phyloP scores from a whole-genome alignment of 2,888 invertebrate species.

The Opisthograptis luteolata region DNA sequence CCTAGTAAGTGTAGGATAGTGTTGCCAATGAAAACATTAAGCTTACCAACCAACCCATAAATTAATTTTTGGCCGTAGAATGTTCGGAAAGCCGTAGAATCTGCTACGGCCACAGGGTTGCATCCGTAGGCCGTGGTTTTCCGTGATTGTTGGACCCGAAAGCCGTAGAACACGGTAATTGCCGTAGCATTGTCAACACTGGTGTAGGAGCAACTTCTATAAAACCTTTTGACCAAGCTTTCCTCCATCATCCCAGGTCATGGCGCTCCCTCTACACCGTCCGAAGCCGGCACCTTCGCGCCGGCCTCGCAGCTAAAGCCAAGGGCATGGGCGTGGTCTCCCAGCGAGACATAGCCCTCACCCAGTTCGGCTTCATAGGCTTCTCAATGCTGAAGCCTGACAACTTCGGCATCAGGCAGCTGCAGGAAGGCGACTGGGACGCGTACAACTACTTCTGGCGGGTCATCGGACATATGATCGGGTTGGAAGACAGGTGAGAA shows the following conservation, averaged over 20 bases:
- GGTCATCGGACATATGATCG: slow-evolving; percentile 91
- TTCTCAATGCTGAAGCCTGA: slow-evolving; percentile 86
- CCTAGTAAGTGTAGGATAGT: too few species aligned
- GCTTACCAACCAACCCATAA: too few species aligned
- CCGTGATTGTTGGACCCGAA: too few species aligned
- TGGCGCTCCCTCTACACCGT: slow-evolving; percentile 88
- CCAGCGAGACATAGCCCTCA: slow-evolving; percentile 93
- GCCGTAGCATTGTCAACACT: too few species aligned
- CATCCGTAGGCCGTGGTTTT: too few species aligned
- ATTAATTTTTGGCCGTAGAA: too few species aligned
- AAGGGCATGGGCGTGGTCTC: slow-evolving; percentile 85
- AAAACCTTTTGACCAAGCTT: too few species aligned
- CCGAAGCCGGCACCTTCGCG: slow-evolving; percentile 86
- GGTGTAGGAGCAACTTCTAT: too few species aligned
- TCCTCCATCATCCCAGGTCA: slow-evolving; percentile 83
- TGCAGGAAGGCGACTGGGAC: slow-evolving; percentile 86
- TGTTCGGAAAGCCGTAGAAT: too few species aligned
- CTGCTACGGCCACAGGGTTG: too few species aligned
- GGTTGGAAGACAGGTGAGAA: slow-evolving; percentile 90
- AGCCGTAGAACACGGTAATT: too few species aligned
- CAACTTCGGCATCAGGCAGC: slow-evolving; percentile 86
- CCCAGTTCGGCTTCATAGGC: slow-evolving; percentile 95
- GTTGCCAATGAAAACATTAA: too few species aligned
- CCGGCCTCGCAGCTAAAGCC: slow-evolving; percentile 76
- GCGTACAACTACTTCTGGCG: slow-evolving; percentile 94